phyloP scores from a whole-genome alignment of 2,113 vertebrate genomes.

The Scolopax mira region DNA sequence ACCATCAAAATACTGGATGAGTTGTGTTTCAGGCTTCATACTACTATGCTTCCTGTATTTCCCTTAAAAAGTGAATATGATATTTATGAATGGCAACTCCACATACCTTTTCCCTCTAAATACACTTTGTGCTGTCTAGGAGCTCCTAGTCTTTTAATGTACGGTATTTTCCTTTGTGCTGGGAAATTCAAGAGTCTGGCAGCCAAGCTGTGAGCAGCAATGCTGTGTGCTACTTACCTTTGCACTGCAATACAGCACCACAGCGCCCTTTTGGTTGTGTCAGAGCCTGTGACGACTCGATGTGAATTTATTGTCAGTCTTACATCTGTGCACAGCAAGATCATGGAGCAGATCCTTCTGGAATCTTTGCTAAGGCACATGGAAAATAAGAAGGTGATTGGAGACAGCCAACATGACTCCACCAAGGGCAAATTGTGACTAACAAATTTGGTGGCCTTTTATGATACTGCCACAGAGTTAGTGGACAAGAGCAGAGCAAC shows the following conservation, averaged over 20 bases:
- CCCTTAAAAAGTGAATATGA: background rate
- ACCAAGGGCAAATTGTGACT: too few species aligned
- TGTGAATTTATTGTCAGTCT: background rate
- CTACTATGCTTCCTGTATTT: background rate
- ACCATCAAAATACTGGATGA: background rate
- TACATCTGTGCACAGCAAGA: too few species aligned
- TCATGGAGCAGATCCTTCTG: too few species aligned
- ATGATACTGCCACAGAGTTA: too few species aligned
- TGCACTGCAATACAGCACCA: rapidly evolving
- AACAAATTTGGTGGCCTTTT: too few species aligned
- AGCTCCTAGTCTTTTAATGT: background rate
- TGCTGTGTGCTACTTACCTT: background rate
- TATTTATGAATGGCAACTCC: background rate
- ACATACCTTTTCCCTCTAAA: background rate
- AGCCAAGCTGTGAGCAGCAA: background rate
- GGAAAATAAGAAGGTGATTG: too few species aligned
- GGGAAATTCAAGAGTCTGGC: background rate
- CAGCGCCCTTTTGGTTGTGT: background rate
- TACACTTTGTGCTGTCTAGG: background rate
- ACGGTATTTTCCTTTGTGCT: background rate
- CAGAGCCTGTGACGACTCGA: background rate
- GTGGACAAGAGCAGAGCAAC: too few species aligned
- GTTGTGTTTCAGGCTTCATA: background rate
- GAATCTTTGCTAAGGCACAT: too few species aligned
- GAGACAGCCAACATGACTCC: too few species aligned